phyloP scores from a whole-genome alignment of 2,113 vertebrate species.

The Antechinus flavipes region DNA sequence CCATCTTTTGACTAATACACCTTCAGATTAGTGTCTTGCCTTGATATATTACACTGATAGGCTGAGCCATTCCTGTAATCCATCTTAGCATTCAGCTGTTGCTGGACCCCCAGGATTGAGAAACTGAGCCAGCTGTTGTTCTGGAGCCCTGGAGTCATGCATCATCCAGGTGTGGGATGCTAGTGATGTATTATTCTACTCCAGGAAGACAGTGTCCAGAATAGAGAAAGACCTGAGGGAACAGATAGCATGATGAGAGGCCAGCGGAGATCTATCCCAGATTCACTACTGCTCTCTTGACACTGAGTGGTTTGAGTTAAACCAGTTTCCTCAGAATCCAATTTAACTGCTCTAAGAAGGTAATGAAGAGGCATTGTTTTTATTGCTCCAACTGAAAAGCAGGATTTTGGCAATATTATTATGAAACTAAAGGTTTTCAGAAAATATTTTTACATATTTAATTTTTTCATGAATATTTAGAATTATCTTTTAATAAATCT shows the following conservation, averaged over 20 bases:
- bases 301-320: slow-evolving; percentile 63
- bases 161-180: slow-evolving; percentile 65
- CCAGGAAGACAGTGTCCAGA: slow-evolving; percentile 61
- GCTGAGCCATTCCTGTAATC: slow-evolving; percentile 72
- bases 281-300: slow-evolving; percentile 51
- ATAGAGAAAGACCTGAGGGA: slow-evolving; percentile 68
- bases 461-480: slow-evolving; percentile 55
- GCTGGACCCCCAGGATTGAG: slow-evolving; percentile 78
- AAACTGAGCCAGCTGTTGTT: slow-evolving; percentile 83
- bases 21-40: slow-evolving; percentile 79
- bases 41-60: slow-evolving; percentile 84
- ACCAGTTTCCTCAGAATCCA: slow-evolving; percentile 39
- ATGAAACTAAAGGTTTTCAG: slow-evolving; percentile 66
- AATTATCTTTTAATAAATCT: slow-evolving; percentile 57
- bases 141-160: slow-evolving; percentile 63
- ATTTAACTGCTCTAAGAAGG: slow-evolving; percentile 20
- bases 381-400: slow-evolving; percentile 52
- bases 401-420: slow-evolving; percentile 64
- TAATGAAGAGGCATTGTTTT: slow-evolving; percentile 1
- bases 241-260: slow-evolving; percentile 35
- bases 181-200: slow-evolving; percentile 62
- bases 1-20: slow-evolving; percentile 85
- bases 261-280: slow-evolving; percentile 50
- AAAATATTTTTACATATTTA: slow-evolving; percentile 58
- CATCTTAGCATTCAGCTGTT: slow-evolving; percentile 80